These are phyloP conservation scores for Rattus norvegicus DNA, from an alignment of 2,113 vertebrate species.

Conservation along the genomic window DNA sequence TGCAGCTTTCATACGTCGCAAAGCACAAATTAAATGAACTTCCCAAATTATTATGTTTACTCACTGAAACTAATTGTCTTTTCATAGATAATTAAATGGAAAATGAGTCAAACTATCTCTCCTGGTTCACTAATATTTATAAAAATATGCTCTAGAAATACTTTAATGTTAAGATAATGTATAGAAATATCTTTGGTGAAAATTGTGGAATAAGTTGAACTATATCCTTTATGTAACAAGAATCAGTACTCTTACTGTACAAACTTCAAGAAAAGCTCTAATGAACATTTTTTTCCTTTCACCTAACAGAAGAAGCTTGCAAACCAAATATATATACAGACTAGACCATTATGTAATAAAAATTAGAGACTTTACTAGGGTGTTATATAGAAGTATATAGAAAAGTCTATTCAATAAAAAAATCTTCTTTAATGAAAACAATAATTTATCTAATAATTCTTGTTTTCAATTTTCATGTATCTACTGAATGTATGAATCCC, in stretches of 20 bases:
- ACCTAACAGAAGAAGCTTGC: neutral
- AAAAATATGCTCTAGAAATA: constrained; percentile 3
- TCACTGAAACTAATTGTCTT: constrained; percentile 27
- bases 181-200: neutral
- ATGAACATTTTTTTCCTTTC: neutral
- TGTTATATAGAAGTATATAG: neutral
- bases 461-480: constrained; percentile 7
- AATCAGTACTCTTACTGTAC: neutral
- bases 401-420: neutral
- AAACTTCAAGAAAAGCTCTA: neutral
- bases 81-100: constrained; percentile 40
- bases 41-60: neutral
- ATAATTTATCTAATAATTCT: neutral
- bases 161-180: neutral
- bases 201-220: neutral
- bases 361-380: no score
- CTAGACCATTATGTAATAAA: neutral
- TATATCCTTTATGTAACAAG: neutral
- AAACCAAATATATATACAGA: constrained; percentile 8
- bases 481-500: neutral
- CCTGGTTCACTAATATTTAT: neutral
- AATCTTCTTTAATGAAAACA: neutral
- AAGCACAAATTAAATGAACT: constrained; percentile 32
- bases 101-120: neutral
- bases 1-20: neutral